Evolutionary conservation across 2,888 invertebrate species (phyloP), one percentile per base, ranked within the genome.

Genomic region (Siphlonurus alternatus): DNA sequence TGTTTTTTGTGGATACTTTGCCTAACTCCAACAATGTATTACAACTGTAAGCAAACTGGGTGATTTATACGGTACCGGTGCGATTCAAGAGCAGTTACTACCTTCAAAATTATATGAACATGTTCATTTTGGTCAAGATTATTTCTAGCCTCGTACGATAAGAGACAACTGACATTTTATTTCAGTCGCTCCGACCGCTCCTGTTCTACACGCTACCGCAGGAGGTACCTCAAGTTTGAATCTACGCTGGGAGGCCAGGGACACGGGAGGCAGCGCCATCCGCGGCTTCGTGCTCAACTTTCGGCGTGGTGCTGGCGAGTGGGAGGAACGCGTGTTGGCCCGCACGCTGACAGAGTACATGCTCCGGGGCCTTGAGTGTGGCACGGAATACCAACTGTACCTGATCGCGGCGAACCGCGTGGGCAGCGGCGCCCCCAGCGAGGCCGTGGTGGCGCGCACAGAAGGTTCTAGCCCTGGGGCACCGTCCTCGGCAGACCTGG

Each of bases 191-290:
- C 75, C 75, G 24, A 68, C 72, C 22, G 70, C 74, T 2, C 74
- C 75, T 3, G 66, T 71, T n/a, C 67, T 74, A 18, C 70, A 71
- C 25, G 71, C 72, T 5, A 71, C 72, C 1, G 70, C 71, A 15
- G 70, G 71, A 5, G 71, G 73, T 25, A 67, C 73, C 54, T 70
- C 70, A 24, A 73, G 72, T 67, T 67, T 75, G 1, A 71, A 72
- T 59, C 68, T 76, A 2, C 71, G 73, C 64, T 76, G 75, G 76
- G 70, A 70, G 64, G 68, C 71, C 20, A 71, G 70, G 51, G 73
- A 74, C 65, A 72, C 70, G 59, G 74, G 74, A n/a, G 74, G 74
- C 7, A 72, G 73, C 23, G 71, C 73, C 10, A 69, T 75, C 20
- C 70, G 73, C 23, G 72, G 72, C 23, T 75, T 71, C 68, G 67